Evolutionary conservation across 2,888 invertebrate genomes (phyloP).

Genomic region (Cheilosia urbana): DNA sequence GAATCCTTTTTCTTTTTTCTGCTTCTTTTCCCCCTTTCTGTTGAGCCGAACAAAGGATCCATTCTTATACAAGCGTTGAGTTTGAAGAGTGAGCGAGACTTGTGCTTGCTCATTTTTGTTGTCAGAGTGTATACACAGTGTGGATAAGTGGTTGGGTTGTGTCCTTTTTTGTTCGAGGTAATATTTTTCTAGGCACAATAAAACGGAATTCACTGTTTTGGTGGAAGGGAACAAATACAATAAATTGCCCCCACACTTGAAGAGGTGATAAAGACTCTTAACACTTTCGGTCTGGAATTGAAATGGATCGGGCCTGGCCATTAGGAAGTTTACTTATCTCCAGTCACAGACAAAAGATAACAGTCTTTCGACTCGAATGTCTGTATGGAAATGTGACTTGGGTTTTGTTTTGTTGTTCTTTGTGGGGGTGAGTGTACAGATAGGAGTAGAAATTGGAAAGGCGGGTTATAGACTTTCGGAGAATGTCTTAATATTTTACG

Average conservation of each 20-base stretch:
- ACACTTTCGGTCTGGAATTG: slow-evolving; percentile 68
- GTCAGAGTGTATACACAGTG: slow-evolving; percentile 44
- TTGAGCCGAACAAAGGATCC: slow-evolving; percentile 34
- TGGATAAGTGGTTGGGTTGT: slow-evolving; percentile 63
- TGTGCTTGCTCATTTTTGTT: slow-evolving; percentile 67
- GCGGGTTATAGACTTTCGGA: slow-evolving; percentile 3
- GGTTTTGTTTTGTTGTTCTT: slow-evolving; percentile 8
- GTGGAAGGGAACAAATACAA: slow-evolving; percentile 56
- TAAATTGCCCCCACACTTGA: slow-evolving; percentile 66
- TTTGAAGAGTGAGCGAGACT: slow-evolving; percentile 44
- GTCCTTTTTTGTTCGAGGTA: slow-evolving; percentile 57
- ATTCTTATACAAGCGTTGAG: slow-evolving; percentile 25
- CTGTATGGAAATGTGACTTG: slow-evolving; percentile 62
- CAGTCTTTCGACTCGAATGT: slow-evolving; percentile 56
- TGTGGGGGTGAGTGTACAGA: not conserved
- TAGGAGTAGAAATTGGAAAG: slow-evolving; percentile 38
- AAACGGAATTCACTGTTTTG: slow-evolving; percentile 34
- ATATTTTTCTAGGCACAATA: slow-evolving; percentile 46
- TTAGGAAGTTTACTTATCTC: slow-evolving; percentile 64
- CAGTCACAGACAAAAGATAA: slow-evolving; percentile 58
- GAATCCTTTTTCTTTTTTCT: slow-evolving; percentile 42
- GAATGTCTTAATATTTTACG: slow-evolving; percentile 35
- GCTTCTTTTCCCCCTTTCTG: not conserved
- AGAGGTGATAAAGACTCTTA: slow-evolving; percentile 69
- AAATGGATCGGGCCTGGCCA: slow-evolving; percentile 51